Base-by-base conservation (phyloP, 2,888 invertebrate species). In the Nasonia oneida region DNA sequence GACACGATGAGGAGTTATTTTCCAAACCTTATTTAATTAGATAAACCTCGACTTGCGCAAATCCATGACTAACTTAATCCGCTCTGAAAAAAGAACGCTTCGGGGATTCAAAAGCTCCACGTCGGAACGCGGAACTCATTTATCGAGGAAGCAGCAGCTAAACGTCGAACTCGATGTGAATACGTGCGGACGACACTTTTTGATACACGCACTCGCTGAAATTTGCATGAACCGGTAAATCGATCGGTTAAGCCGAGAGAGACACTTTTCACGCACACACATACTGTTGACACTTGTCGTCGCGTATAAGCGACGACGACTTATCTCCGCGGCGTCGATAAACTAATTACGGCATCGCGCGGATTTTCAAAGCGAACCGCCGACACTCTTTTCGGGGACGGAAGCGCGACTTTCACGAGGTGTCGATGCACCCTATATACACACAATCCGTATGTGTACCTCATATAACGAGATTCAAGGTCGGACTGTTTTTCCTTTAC, bases 241-340 rank as follows among this genome's bases (percentile, higher is more conserved):
- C 85, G 87, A 83, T 23, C 23, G 87, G 86, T 86, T 90, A 90
- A 88, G 88, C 89, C 88, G 42, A n/a, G 73, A 39, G 39, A n/a
- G 71, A 47, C 73, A 47, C 73, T 73, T 73, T 73, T 47, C 47
- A 18, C 42, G 57, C 29, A 33, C 57, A 15, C 42, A 37, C 6
- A 29, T 3, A 37, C 37, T 61, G 77, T 79, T 78, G 79, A 83
- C 82, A 83, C 61, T 47, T 64, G 39, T 39, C 47, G 73, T 3
- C 10, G 67, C 10, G 3, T 12, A 2, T 2, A 2, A 14, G 10
- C 67, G 33, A 29, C 39, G 18, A 23, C 33, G 18, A 77, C 70
- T 73, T 83, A 61, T 78, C 77, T 37, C 70, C 37, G 33, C 67
- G 14, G n/a, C 57, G 64, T 39, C 85, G 78, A 85, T 85, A 85